Percentiles rank a stretch among this genome's conserved stretches.
These are phyloP conservation scores for Potorous gilbertii DNA, from an alignment of 2,797 vertebrate species.

Conservation along the genomic window DNA sequence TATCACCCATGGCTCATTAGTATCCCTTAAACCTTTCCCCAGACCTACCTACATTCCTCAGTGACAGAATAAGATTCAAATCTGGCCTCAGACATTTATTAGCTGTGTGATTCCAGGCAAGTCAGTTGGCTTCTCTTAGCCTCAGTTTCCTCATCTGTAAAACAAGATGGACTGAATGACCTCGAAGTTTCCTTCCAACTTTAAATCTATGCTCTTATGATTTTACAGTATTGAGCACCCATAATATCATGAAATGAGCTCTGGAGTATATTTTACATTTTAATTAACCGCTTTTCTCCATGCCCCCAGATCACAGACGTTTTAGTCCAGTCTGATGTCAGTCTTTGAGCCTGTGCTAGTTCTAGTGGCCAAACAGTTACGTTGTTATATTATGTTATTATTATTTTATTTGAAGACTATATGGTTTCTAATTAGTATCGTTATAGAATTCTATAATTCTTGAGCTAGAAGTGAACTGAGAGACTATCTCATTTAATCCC, in stretches of 20 bases:
- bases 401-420: conserved; percentile 51
- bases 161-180: not conserved
- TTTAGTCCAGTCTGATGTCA: conserved; percentile 22
- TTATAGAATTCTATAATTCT: conserved; percentile 20
- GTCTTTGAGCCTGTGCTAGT: conserved; percentile 36
- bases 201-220: not conserved
- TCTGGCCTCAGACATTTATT: not conserved
- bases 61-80: not conserved
- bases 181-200: not conserved
- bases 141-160: not conserved
- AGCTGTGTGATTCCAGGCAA: not conserved
- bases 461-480: not conserved
- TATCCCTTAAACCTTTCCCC: not conserved
- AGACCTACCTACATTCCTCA: not conserved
- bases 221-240: not conserved
- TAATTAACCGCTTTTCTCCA: not conserved
- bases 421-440: conserved; percentile 17
- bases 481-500: conserved; percentile 33
- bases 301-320: not conserved
- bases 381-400: not conserved
- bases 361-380: conserved; percentile 25
- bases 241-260: not conserved
- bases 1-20: not conserved
- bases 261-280: conserved; percentile 2
- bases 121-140: not conserved